Conservation (phyloP, 2,113 vertebrate genomes). For the Rattus rattus region DNA sequence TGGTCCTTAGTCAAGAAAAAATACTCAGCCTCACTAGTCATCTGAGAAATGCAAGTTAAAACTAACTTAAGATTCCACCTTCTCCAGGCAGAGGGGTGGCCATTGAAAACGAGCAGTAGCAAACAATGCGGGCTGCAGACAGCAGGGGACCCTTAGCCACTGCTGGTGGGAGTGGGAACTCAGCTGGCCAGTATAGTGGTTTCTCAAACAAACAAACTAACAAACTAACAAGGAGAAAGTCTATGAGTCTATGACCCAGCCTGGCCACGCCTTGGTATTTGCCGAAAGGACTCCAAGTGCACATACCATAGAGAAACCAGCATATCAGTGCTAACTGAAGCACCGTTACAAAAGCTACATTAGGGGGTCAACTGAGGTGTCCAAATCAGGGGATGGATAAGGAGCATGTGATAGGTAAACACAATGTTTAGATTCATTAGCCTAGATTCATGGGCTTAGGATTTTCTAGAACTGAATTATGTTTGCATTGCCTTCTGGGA, state of each 20-base stretch:
- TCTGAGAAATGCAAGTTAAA: background rate
- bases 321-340: background rate
- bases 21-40: background rate
- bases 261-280: background rate
- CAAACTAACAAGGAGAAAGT: background rate
- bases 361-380: background rate
- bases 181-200: background rate
- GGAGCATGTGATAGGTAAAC: background rate
- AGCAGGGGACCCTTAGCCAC: background rate
- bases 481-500: constrained; percentile 3
- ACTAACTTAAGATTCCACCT: background rate
- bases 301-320: background rate
- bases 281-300: background rate
- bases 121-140: too few species aligned
- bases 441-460: background rate
- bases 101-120: background rate
- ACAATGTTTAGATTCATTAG: background rate
- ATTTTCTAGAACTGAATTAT: constrained; percentile 1
- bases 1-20: background rate
- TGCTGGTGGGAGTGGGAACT: background rate
- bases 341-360: background rate
- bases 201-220: background rate
- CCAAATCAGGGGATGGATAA: background rate
- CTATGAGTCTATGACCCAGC: background rate
- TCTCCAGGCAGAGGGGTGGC: background rate